These are phyloP conservation scores for Platorchestia sp. DNA, from an alignment of 1,140 invertebrate species.

Conservation along the genomic window DNA sequence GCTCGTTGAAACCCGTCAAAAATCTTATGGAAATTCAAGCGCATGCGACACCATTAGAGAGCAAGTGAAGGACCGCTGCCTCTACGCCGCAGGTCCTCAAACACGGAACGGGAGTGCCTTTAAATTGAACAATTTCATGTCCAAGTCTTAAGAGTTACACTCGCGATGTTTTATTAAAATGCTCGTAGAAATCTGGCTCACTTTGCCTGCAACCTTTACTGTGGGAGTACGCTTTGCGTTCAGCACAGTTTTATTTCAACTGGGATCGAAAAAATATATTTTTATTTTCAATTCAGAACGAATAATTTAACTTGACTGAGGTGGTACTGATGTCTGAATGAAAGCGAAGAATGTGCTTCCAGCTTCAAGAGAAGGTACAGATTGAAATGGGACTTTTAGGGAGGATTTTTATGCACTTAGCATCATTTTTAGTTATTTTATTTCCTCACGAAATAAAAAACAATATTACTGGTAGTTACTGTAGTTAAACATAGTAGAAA, in stretches of 20 bases:
- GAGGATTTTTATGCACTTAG: too few species aligned
- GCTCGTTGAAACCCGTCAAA: neutral
- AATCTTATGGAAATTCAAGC: conserved; percentile 16
- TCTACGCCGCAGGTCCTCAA: neutral
- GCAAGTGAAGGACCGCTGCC: neutral
- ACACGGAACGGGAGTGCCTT: neutral
- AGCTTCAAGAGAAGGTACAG: too few species aligned
- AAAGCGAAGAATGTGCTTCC: too few species aligned
- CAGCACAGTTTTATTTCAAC: neutral
- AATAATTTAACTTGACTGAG: too few species aligned
- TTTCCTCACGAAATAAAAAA: too few species aligned
- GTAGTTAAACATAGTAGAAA: too few species aligned
- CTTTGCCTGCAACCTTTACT: neutral
- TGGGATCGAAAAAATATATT: neutral
- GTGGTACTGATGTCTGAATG: too few species aligned
- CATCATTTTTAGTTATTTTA: too few species aligned
- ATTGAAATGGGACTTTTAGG: too few species aligned
- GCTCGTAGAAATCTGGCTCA: neutral
- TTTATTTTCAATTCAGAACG: too few species aligned
- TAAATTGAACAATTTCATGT: neutral
- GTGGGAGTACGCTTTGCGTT: neutral
- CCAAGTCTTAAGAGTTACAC: neutral
- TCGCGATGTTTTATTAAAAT: neutral
- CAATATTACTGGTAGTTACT: too few species aligned
- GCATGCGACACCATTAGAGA: neutral